phyloP scores from a whole-genome alignment of 1,140 invertebrate species.

The Sesamia nonagrioides region DNA sequence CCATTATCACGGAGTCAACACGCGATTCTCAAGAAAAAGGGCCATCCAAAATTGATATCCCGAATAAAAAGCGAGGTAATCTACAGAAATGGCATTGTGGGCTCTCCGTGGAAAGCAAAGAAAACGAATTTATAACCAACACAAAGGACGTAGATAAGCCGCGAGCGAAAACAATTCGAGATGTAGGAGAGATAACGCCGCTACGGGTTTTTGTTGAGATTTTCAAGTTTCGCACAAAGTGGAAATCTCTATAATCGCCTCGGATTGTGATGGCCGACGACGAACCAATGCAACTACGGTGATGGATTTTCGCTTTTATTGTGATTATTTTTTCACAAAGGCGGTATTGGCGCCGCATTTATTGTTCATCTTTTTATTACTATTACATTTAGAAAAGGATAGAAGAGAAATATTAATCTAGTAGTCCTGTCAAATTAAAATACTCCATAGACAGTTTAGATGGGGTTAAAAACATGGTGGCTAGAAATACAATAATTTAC shows the following conservation, averaged over 20 bases:
- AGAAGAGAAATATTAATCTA: too few species aligned
- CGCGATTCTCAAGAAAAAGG: slow-evolving; percentile 41
- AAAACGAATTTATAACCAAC: slow-evolving; percentile 61
- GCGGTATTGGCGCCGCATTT: not conserved
- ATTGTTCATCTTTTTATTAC: too few species aligned
- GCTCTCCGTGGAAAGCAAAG: slow-evolving; percentile 46
- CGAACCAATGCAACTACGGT: slow-evolving; percentile 48
- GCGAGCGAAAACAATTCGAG: slow-evolving; percentile 61
- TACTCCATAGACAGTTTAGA: too few species aligned
- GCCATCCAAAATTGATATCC: slow-evolving; percentile 48
- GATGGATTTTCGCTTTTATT: slow-evolving; percentile 52
- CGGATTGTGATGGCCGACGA: slow-evolving; percentile 47
- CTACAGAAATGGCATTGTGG: slow-evolving; percentile 50
- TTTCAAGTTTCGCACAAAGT: slow-evolving; percentile 47
- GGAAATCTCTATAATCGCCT: slow-evolving; percentile 50
- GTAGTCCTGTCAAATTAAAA: too few species aligned
- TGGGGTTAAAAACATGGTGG: too few species aligned
- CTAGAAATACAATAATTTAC: too few species aligned
- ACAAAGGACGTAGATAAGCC: slow-evolving; percentile 58
- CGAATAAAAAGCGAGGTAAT: slow-evolving; percentile 49
- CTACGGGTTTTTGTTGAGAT: slow-evolving; percentile 52
- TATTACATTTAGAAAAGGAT: too few species aligned
- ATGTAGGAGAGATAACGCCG: slow-evolving; percentile 51
- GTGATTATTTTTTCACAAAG: slow-evolving; percentile 47
- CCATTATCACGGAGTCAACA: slow-evolving; percentile 43